Evolutionary conservation across 2,113 vertebrate genomes (phyloP).

Genomic region (Gallinago jamesoni): DNA sequence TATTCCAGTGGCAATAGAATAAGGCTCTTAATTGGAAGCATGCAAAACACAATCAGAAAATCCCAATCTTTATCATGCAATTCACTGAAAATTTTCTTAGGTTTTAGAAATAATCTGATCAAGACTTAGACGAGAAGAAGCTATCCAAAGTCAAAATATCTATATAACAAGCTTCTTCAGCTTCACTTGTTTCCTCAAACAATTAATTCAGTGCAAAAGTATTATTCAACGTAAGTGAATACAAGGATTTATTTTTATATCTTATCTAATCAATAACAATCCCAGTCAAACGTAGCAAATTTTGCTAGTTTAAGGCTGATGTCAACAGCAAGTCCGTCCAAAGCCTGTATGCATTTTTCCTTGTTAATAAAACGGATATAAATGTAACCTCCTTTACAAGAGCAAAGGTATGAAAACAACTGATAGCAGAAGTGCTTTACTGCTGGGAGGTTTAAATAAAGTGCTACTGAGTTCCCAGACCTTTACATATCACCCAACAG

Average conservation of each 20-base stretch:
- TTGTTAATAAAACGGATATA: neutral
- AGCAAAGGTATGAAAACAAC: neutral
- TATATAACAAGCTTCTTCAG: conserved; percentile 12
- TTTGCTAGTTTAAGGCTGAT: neutral
- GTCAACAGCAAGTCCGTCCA: neutral
- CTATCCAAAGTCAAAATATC: conserved; percentile 14
- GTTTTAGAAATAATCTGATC: conserved; percentile 37
- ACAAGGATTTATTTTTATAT: conserved; percentile 8
- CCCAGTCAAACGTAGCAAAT: neutral
- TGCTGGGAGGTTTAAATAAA: neutral
- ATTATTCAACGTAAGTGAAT: conserved; percentile 29
- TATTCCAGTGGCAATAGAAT: neutral
- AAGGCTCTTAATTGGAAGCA: neutral
- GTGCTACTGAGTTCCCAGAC: neutral
- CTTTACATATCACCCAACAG: neutral
- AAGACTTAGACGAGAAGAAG: neutral
- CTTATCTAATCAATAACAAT: conserved; percentile 22
- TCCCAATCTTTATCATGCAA: neutral
- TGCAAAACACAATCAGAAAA: neutral
- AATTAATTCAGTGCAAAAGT: conserved; percentile 15
- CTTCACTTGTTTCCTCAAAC: conserved; percentile 20
- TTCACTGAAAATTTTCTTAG: neutral
- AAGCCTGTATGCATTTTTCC: neutral
- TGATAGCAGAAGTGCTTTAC: neutral
- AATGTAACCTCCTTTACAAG: neutral